Percentiles rank a stretch among this genome's conserved stretches.
phyloP scores from a whole-genome alignment of 2,113 vertebrate species.

The Xiphorhynchus elegans region DNA sequence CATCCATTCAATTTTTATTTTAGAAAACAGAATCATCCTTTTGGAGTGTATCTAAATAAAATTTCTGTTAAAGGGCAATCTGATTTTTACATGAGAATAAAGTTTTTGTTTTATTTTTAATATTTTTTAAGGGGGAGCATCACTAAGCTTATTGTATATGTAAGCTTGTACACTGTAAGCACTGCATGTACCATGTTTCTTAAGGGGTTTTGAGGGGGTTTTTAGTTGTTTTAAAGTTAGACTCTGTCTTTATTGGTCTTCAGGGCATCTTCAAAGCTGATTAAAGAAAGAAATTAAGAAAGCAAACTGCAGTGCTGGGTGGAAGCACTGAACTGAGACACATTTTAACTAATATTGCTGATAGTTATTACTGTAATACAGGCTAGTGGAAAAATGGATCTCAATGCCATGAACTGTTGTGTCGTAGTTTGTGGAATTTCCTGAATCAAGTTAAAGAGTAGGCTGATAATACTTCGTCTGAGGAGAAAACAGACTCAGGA shows the following conservation, averaged over 20 bases:
- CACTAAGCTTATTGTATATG: neutral
- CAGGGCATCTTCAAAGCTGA: neutral
- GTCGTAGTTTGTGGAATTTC: neutral
- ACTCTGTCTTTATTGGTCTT: neutral
- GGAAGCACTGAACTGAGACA: neutral
- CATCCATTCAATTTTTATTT: neutral
- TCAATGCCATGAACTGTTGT: neutral
- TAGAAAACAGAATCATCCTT: neutral
- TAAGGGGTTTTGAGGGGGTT: neutral
- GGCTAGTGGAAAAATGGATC: neutral
- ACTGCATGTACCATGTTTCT: neutral
- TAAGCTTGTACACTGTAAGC: neutral
- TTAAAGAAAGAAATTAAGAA: slow-evolving; percentile 19
- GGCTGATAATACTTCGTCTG: neutral
- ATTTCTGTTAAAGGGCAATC: neutral
- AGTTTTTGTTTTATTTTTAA: neutral
- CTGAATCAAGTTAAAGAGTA: neutral
- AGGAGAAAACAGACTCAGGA: neutral
- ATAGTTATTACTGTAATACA: slow-evolving; percentile 13
- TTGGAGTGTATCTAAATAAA: neutral
- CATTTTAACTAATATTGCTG: slow-evolving; percentile 18
- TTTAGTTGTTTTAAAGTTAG: neutral
- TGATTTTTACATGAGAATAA: neutral
- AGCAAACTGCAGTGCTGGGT: neutral
- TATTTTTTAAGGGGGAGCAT: neutral